Base-by-base conservation (phyloP, 2,113 vertebrate species). In the Charadrius vociferus region DNA sequence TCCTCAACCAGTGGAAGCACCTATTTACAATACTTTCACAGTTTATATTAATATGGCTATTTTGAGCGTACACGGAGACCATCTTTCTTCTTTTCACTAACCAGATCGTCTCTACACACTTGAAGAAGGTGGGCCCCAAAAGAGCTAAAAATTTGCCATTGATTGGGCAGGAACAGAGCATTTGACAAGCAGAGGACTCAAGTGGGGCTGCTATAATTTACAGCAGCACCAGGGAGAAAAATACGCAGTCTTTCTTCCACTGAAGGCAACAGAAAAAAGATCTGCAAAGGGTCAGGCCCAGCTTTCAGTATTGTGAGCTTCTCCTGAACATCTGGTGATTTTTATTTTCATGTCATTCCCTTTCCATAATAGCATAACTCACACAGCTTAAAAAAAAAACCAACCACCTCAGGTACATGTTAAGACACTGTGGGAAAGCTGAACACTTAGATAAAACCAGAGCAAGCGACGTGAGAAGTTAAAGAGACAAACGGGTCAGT, bases 101-200 rank as follows among this genome's bases (percentile, higher is more conserved):
- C 63, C 49, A 70, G 58, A 78, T 91, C 41, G 36, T 62, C 62
- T 45, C 86, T 94, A 61, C 23, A 27, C 82, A 37, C 74, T 93
- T 92, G 72, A 91, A 96, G 34, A 96, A 96, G 81, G 47, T 93
- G 75, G 88, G 80, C n/a, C 87, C 49, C 91, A 59, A 92, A 97
- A 92, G 47, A 93, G 94, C 85, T 93, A 94, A 98, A 97, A 96
- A 95, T 93, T 95, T 94, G 85, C 86, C 73, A 93, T 47, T 93
- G 88, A 53, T 88, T 77, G 93, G 92, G 45, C 85, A 96, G 92
- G 94, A 97, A 55, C 3, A 52, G 90, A 91, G 63, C 86, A 43
- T 88, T 79, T 97, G 94, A 95, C 59, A 96, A 95, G 94, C 75
- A 94, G 36, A 93, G 93, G 80, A 77, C 49, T 95, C 53, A 91